Base-by-base conservation (phyloP, 1,140 invertebrate species). In the Holcopasites calliopsidis region DNA sequence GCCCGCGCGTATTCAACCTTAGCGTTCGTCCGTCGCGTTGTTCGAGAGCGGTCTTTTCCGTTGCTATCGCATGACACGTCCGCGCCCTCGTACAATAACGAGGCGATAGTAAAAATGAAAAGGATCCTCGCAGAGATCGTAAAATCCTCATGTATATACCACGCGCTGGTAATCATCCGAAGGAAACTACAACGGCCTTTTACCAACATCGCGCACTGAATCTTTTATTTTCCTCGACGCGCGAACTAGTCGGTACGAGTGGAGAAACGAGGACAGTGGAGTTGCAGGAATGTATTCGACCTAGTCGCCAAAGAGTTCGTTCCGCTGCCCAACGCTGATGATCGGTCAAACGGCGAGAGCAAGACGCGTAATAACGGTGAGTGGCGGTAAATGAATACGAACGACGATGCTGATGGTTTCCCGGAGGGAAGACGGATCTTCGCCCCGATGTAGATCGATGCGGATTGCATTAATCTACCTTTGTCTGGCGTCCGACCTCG, bases 361-460 rank as follows among this genome's bases (percentile, higher is more conserved):
- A 60, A 74, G 55, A 70, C 42, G 70, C 61, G 52, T 66, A 74
- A 58, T 68, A 40, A 58, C 40, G 54, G 55, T 21, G 65, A 42
- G 35, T 60, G 38, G 55, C 16, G 23, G 65, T 78, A 77, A 83
- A 64, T 81, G 80, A 83, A 83, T 83, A 82, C 50, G 79, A 55
- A 81, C 57, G 55, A 47, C 23, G 50, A 35, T 44, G 64, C 35
- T 50, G 70, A 38, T 73, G 79, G 70, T 60, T 82, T 65, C 62
- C 57, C 60, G 47, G 35, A 42, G 70, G 75, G 52, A 61, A 70
- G 77, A 83, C 72, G 61, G 66, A 61, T 40, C 77, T 75, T 85
- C 79, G 49, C 60, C 35, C 71, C 66, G 81, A 86, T 82, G 79
- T 66, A 86, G 84, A 86, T 86, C 82, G 85, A 86, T 86, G 84